Evolutionary conservation across 2,113 vertebrate genomes (phyloP).

Genomic region (Strigops habroptila): DNA sequence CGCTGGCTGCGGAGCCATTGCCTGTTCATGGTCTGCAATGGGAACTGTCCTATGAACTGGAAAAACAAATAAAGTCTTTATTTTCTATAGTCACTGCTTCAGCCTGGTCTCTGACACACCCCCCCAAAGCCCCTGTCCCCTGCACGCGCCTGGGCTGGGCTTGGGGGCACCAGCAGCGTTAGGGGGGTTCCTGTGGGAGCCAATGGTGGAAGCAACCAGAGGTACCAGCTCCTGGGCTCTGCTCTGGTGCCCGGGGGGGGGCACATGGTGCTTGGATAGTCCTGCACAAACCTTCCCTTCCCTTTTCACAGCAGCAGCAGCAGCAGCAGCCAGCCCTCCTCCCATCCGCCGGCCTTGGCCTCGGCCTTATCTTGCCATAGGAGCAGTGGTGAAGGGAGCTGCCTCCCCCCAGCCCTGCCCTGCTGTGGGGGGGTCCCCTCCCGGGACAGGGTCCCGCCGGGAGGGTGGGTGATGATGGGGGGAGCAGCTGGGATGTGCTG

Average conservation of each 20-base stretch:
- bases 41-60: constrained; percentile 77
- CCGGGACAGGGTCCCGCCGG: neutral
- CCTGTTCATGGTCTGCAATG: constrained; percentile 60
- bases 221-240: neutral
- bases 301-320: neutral
- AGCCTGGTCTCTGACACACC: constrained; percentile 55
- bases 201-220: neutral
- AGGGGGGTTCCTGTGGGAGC: neutral
- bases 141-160: neutral
- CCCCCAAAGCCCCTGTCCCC: neutral
- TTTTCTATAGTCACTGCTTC: constrained; percentile 72
- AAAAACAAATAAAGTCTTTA: constrained; percentile 75
- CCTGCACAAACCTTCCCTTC: too few relatives aligned
- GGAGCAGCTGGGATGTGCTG: neutral
- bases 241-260: neutral
- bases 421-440: neutral
- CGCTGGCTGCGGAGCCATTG: constrained; percentile 32
- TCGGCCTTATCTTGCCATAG: fast-evolving
- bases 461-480: neutral
- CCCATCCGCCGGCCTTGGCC: neutral
- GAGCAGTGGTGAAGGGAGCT: neutral
- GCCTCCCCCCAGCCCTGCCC: neutral
- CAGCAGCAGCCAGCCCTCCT: fast-evolving
- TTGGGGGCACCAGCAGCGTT: neutral
- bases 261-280: fast-evolving